phyloP scores from a whole-genome alignment of 2,888 invertebrate genomes.

The Ditylenchus weischeri region DNA sequence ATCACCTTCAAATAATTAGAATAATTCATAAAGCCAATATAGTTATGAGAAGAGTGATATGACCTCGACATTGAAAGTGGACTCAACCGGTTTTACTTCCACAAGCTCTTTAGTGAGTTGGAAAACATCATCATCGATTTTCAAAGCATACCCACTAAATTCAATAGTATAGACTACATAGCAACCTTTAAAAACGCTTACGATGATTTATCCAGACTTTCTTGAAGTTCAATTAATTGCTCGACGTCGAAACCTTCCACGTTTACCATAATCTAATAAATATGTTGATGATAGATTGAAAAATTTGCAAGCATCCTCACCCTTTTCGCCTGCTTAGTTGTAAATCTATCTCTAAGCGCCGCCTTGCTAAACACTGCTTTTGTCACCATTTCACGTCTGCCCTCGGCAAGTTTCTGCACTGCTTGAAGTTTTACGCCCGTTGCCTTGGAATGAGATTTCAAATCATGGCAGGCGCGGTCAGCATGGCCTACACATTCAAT shows the following conservation, averaged over 20 bases:
- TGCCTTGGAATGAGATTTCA: slow-evolving; percentile 86
- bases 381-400: slow-evolving; percentile 62
- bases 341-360: slow-evolving; percentile 62
- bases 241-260: too few relatives aligned
- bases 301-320: too few relatives aligned
- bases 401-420: slow-evolving; percentile 82
- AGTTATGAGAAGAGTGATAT: too few relatives aligned
- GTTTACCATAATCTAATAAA: too few relatives aligned
- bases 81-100: slow-evolving; percentile 75
- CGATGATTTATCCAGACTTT: too few relatives aligned
- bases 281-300: too few relatives aligned
- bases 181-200: too few relatives aligned
- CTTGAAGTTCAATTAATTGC: too few relatives aligned
- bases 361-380: slow-evolving; percentile 74
- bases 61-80: slow-evolving; percentile 74
- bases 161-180: neutral
- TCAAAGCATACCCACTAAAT: slow-evolving; percentile 25
- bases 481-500: slow-evolving; percentile 99
- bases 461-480: slow-evolving; percentile 93
- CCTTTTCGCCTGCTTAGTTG: too few relatives aligned
- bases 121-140: slow-evolving; percentile 37
- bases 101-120: slow-evolving; percentile 76
- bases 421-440: slow-evolving; percentile 83
- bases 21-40: too few relatives aligned
- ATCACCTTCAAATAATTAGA: slow-evolving; percentile 67